phyloP scores from a whole-genome alignment of 2,113 vertebrate species.

The Chascanopsetta lugubris region DNA sequence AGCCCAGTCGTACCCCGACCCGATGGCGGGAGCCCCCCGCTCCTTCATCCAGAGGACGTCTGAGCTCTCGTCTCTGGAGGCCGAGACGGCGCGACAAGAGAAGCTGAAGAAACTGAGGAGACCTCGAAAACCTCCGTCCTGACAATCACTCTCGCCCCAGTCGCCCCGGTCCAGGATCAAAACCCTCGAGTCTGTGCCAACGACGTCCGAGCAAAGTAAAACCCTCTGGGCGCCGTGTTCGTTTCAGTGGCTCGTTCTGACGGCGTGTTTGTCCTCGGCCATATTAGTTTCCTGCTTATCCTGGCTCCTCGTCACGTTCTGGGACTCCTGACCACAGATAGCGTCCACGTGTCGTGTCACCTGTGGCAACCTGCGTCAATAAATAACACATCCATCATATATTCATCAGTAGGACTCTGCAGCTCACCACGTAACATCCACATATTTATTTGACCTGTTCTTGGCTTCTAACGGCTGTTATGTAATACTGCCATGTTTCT shows the following conservation, averaged over 20 bases:
- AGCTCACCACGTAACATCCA: constrained; percentile 32
- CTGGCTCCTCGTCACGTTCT: constrained; percentile 62
- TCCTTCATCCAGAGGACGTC: constrained; percentile 75
- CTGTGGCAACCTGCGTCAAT: constrained; percentile 10
- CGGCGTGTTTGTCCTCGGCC: constrained; percentile 60
- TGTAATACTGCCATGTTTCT: constrained; percentile 41
- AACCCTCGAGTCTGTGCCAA: constrained; percentile 66
- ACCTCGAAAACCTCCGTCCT: constrained; percentile 65
- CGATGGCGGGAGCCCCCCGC: constrained; percentile 67
- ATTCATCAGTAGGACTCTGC: constrained; percentile 13
- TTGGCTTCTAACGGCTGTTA: constrained; percentile 39
- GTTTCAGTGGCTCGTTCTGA: constrained; percentile 63
- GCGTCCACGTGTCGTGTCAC: constrained; percentile 8
- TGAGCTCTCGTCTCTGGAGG: constrained; percentile 77
- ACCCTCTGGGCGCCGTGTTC: constrained; percentile 33
- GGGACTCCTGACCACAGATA: constrained; percentile 56
- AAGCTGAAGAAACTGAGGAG: constrained; percentile 74
- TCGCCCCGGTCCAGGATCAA: constrained; percentile 42
- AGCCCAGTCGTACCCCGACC: constrained; percentile 76
- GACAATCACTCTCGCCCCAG: constrained; percentile 58
- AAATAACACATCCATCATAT: constrained; percentile 8
- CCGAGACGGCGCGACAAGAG: constrained; percentile 74
- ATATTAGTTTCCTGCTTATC: constrained; percentile 53
- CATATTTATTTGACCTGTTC: constrained; percentile 35
- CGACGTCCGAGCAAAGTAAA: constrained; percentile 30